Conservation (phyloP, 2,113 vertebrate genomes). For the Sclerurus mexicanus region DNA sequence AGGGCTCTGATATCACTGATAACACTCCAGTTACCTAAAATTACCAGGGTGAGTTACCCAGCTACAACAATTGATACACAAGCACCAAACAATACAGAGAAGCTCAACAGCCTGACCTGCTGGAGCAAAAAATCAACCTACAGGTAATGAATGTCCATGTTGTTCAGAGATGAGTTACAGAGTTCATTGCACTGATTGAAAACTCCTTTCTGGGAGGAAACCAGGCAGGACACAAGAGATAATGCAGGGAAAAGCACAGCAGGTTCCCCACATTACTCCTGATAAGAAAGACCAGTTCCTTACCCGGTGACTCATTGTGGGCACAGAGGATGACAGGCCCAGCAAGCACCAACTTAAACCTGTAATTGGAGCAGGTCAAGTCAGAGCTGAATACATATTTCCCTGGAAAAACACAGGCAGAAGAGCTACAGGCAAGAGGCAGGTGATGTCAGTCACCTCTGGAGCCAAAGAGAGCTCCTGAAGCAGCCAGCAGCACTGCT, state of each 20-base stretch:
- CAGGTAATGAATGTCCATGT: accelerated
- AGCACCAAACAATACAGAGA: not conserved
- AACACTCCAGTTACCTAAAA: not conserved
- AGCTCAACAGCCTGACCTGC: not conserved
- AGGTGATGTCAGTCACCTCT: not conserved
- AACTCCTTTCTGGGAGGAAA: not conserved
- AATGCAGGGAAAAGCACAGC: not conserved
- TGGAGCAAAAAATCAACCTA: not conserved
- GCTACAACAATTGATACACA: not conserved
- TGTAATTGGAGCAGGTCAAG: not conserved
- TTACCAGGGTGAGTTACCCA: not conserved
- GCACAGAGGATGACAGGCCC: not conserved
- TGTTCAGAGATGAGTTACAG: accelerated
- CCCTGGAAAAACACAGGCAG: not conserved
- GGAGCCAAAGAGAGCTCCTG: not conserved
- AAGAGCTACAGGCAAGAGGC: not conserved
- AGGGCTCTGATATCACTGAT: not conserved
- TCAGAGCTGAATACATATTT: not conserved
- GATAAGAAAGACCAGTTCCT: not conserved
- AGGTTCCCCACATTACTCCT: not conserved
- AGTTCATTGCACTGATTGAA: not conserved
- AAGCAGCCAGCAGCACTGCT: accelerated
- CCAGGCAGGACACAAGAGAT: not conserved
- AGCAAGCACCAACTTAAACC: not conserved
- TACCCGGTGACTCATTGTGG: not conserved